phyloP scores from a whole-genome alignment of 2,113 vertebrate genomes.

The Gambusia holbrooki region DNA sequence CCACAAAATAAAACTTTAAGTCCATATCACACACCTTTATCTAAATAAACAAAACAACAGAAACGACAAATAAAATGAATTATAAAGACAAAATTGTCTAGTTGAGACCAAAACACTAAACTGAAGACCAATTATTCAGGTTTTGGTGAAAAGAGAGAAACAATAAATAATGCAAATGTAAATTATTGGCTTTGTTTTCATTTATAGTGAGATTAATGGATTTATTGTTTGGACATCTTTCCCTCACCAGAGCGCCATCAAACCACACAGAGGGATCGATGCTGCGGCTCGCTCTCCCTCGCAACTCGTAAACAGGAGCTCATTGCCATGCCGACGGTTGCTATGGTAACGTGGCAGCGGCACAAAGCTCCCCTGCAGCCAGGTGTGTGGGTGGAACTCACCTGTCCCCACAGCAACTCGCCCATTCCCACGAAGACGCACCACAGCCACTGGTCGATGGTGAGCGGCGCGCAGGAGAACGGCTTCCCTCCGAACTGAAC shows the following conservation, averaged over 20 bases:
- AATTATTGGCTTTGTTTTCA: too few relatives aligned
- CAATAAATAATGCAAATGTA: too few relatives aligned
- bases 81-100: too few relatives aligned
- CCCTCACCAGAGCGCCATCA: not conserved
- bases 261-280: constrained; percentile 42
- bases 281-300: constrained; percentile 55
- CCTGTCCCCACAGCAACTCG: constrained; percentile 98
- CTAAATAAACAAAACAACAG: too few relatives aligned
- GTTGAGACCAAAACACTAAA: too few relatives aligned
- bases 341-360: constrained; percentile 59
- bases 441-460: constrained; percentile 95
- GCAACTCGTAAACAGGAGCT: constrained; percentile 55
- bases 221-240: not conserved
- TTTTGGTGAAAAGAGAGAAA: too few relatives aligned
- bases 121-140: too few relatives aligned
- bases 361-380: not conserved
- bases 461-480: constrained; percentile 92
- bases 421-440: constrained; percentile 95
- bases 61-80: too few relatives aligned
- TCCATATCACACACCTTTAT: too few relatives aligned
- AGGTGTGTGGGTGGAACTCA: constrained; percentile 59
- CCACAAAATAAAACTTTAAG: too few relatives aligned
- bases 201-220: too few relatives aligned
- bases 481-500: constrained; percentile 97
- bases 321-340: constrained; percentile 66